A percentile compares a stretch with the other conserved stretches of the same genome.
These are phyloP conservation scores for Liasis olivaceus DNA, from an alignment of 2,797 vertebrate species.

Conservation along the genomic window DNA sequence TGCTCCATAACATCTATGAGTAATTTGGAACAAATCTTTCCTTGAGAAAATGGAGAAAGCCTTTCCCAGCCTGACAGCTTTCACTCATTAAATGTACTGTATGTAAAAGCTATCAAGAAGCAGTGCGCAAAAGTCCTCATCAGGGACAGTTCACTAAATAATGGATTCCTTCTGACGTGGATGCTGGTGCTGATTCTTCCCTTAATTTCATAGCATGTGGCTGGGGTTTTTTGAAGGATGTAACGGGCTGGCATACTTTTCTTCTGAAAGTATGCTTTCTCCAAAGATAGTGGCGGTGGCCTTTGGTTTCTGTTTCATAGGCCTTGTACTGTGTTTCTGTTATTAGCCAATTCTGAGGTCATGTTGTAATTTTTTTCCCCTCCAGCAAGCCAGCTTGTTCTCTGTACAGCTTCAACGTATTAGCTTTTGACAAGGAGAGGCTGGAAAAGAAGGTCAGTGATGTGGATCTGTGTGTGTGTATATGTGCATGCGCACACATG, in stretches of 20 bases:
- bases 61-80: too few species aligned
- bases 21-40: too few species aligned
- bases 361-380: background rate
- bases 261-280: background rate
- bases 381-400: constrained; percentile 68
- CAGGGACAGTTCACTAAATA: background rate
- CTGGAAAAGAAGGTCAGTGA: constrained; percentile 83
- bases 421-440: constrained; percentile 85
- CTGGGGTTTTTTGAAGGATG: background rate
- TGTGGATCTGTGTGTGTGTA: background rate
- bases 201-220: background rate
- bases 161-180: too few species aligned
- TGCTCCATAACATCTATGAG: background rate
- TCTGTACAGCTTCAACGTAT: constrained; percentile 87
- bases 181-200: background rate
- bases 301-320: background rate
- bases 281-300: background rate
- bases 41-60: too few species aligned
- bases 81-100: too few species aligned
- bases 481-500: background rate
- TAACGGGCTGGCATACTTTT: background rate
- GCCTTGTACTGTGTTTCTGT: background rate
- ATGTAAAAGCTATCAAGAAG: too few species aligned
- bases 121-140: background rate
- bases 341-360: background rate